Conservation (phyloP, 2,113 vertebrate species). For the Hemibates koningsi region DNA sequence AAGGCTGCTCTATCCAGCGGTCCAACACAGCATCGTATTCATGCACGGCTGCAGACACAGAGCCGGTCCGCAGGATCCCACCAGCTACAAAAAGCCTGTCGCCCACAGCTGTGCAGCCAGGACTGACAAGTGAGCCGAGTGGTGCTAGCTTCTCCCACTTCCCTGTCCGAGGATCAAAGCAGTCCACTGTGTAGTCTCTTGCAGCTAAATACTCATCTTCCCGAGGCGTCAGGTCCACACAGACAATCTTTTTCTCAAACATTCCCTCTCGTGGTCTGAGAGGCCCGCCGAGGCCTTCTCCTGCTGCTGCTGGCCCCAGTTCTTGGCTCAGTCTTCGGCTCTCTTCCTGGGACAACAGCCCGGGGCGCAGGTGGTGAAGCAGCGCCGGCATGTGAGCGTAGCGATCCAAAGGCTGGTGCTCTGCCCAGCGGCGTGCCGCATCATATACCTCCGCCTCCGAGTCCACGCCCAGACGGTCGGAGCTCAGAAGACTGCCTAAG, state of each 20-base stretch:
- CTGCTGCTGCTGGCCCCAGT: slow-evolving; percentile 59
- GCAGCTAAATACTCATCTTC: slow-evolving; percentile 64
- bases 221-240: slow-evolving; percentile 74
- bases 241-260: slow-evolving; percentile 81
- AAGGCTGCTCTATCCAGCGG: slow-evolving; percentile 70
- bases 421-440: slow-evolving; percentile 76
- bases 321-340: slow-evolving; percentile 71
- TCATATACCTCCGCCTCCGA: slow-evolving; percentile 77
- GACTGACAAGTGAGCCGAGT: slow-evolving; percentile 71
- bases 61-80: slow-evolving; percentile 68
- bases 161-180: slow-evolving; percentile 75
- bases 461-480: slow-evolving; percentile 75
- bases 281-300: slow-evolving; percentile 67
- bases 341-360: slow-evolving; percentile 74
- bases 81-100: slow-evolving; percentile 76
- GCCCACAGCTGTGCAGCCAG: slow-evolving; percentile 72
- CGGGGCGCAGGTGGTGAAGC: slow-evolving; percentile 72
- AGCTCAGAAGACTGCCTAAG: slow-evolving; percentile 75
- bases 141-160: slow-evolving; percentile 78
- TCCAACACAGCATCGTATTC: slow-evolving; percentile 75
- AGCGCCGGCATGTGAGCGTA: slow-evolving; percentile 72
- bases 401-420: slow-evolving; percentile 68
- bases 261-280: slow-evolving; percentile 76
- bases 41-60: slow-evolving; percentile 72
- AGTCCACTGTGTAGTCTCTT: slow-evolving; percentile 72